Base-by-base conservation (phyloP, 2,113 vertebrate genomes). In the Petroica traversi region DNA sequence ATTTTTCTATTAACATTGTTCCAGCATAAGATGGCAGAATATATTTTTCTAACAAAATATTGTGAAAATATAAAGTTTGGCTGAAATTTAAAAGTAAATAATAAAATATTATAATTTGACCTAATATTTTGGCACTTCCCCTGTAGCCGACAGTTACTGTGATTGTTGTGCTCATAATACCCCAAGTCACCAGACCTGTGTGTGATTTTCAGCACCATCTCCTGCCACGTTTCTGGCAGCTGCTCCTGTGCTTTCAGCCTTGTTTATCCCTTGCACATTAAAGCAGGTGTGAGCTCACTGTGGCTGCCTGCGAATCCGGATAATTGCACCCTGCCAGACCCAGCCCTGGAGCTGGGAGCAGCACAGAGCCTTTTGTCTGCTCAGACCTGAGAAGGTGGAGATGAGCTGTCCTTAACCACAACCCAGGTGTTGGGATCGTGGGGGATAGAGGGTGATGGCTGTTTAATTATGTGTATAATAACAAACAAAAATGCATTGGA, bases 141-240 rank as follows among this genome's bases (percentile, higher is more conserved):
- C 13, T 85, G 0, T 2, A 51, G 12, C 8, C 26, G 23, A 11
- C 8, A 48, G 6, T 36, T 36, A 5, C 14, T 34, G 28, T 18
- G 33, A 2, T 31, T 2, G 18, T 20, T 52, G 40, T 73, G 49
- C 18, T 71, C 5, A 3, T 23, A 19, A 16, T 6, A 26, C 2
- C 23, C 12, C 2, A 24, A 6, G 26, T 43, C 51, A 9, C 36
- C 28, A 16, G 25, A 20, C 3, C 6, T 36, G 0, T 6, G 14
- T 24, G 55, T 31, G 67, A 14, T 43, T 48, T 82, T 59, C 59
- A 64, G 40, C 33, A 11, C 14, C n/a, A 6, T 18, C 19, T 64
- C 80, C 33, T 69, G n/a, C 29, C 9, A 2, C 2, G 6, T 22
- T 74, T 49, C 43, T 92, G 87, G 38, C 33, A 83, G 38, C 31